phyloP scores from a whole-genome alignment of 2,113 vertebrate species.

The Diglossa brunneiventris region DNA sequence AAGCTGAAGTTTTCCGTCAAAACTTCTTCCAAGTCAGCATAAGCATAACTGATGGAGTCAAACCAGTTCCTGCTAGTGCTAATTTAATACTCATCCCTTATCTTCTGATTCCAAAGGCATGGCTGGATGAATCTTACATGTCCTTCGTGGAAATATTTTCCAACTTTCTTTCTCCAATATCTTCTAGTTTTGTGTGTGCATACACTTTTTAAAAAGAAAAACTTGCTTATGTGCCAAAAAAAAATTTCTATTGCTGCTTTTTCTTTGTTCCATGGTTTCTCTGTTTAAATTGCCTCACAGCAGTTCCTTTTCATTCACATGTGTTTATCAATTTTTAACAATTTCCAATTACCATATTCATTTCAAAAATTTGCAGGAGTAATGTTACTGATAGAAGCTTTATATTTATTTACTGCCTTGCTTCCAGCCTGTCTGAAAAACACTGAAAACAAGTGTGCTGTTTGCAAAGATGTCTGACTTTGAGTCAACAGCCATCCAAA shows the following conservation, averaged over 20 bases:
- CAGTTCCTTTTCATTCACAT: background rate
- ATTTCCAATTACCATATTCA: background rate
- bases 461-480: background rate
- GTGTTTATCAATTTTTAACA: constrained; percentile 5
- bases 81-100: background rate
- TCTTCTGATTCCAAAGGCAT: background rate
- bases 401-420: background rate
- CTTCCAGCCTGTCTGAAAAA: background rate
- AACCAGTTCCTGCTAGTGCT: background rate
- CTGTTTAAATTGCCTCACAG: background rate
- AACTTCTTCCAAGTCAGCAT: background rate
- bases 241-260: background rate
- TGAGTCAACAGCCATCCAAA: background rate
- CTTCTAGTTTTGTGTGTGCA: background rate
- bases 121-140: background rate
- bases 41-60: background rate
- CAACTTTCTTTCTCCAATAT: background rate
- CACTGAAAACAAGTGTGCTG: background rate
- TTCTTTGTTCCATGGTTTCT: background rate
- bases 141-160: background rate
- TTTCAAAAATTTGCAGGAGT: constrained; percentile 1
- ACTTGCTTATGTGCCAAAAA: background rate
- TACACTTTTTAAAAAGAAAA: background rate
- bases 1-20: background rate
- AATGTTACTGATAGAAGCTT: background rate